Percentiles rank a stretch among this genome's conserved stretches.
Conservation (phyloP, 2,113 vertebrate genomes). For the Sorex fumeus region DNA sequence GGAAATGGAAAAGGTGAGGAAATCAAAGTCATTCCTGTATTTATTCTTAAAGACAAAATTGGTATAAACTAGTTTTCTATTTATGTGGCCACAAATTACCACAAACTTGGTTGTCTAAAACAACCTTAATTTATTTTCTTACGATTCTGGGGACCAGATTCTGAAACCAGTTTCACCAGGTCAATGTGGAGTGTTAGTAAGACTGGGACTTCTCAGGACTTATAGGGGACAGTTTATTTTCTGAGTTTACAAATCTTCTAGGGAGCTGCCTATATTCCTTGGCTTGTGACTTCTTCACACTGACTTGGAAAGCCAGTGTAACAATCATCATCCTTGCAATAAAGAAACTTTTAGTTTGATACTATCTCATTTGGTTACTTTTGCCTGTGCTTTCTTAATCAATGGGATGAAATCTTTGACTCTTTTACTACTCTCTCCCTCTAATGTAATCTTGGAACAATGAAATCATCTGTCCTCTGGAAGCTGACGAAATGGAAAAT, state of each 20-base stretch:
- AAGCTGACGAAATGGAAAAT: background rate
- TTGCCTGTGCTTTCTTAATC: too few species aligned
- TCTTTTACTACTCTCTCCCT: too few species aligned
- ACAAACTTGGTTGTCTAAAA: background rate
- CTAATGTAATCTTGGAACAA: background rate
- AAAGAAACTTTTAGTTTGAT: too few species aligned
- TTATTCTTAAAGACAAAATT: background rate
- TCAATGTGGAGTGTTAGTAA: background rate
- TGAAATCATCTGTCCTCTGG: too few species aligned
- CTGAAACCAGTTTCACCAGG: background rate
- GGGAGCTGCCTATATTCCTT: background rate
- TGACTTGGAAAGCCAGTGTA: background rate
- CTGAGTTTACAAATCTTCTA: too few species aligned
- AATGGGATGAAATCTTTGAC: too few species aligned
- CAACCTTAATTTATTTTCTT: background rate
- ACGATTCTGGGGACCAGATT: background rate
- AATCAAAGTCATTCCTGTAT: rapidly evolving
- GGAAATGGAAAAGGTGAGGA: slow-evolving; percentile 91
- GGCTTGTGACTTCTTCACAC: background rate
- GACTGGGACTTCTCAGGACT: background rate
- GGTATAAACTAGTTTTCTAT: background rate
- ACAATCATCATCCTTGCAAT: too few species aligned
- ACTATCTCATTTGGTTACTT: too few species aligned
- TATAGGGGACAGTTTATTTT: too few species aligned
- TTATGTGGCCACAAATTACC: background rate